These are phyloP conservation scores for Porphyrio hochstetteri DNA, from an alignment of 2,113 vertebrate genomes.

Conservation along the genomic window DNA sequence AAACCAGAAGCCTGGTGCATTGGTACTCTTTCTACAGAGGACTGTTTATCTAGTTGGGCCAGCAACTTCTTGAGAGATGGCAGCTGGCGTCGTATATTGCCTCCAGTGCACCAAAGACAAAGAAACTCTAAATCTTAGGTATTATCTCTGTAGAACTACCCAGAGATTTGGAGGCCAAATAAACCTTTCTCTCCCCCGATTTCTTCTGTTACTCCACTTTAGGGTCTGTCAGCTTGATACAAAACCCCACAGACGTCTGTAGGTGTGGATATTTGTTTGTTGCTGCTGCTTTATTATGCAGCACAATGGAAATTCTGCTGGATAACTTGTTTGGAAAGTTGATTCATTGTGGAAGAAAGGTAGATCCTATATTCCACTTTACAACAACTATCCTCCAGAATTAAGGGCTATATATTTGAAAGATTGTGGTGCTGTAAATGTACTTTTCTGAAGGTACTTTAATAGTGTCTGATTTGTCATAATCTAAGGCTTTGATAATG, in stretches of 20 bases:
- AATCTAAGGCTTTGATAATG: conserved; percentile 45
- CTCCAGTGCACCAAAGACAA: conserved; percentile 24
- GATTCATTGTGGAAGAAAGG: conserved; percentile 17
- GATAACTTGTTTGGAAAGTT: neutral
- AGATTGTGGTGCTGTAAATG: neutral
- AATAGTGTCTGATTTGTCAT: conserved; percentile 41
- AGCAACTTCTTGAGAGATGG: conserved; percentile 40
- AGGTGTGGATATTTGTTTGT: neutral
- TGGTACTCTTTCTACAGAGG: neutral
- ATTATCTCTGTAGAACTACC: conserved; percentile 6
- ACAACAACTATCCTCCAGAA: neutral
- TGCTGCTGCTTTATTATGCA: neutral
- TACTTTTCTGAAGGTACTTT: conserved; percentile 54
- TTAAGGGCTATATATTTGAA: neutral
- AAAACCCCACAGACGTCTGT: neutral
- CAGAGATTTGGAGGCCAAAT: conserved; percentile 21
- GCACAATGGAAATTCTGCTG: neutral
- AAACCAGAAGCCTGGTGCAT: neutral
- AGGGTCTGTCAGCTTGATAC: neutral
- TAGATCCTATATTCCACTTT: neutral
- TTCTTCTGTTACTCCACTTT: conserved; percentile 31
- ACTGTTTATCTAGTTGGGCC: neutral
- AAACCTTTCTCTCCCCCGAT: neutral
- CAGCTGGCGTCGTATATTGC: neutral
- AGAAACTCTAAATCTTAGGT: conserved; percentile 16